Conservation (phyloP, 1,140 invertebrate species). For the Daktulosphaira vitifoliae region DNA sequence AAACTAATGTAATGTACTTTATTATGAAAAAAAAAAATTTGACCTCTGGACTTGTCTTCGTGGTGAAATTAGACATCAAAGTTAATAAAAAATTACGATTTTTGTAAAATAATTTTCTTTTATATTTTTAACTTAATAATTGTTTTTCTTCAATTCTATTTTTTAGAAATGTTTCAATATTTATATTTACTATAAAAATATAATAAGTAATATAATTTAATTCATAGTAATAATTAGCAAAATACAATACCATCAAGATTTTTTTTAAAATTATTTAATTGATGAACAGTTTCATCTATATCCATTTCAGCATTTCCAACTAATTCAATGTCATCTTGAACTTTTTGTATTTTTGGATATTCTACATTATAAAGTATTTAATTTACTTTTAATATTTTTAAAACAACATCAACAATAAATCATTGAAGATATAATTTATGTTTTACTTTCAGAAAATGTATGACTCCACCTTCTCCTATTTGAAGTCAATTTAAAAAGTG, state of each 20-base stretch:
- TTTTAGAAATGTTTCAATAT: neutral
- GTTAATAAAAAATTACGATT: no score
- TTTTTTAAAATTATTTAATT: neutral
- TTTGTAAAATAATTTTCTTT: no score
- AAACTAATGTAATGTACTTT: no score
- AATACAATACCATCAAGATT: neutral
- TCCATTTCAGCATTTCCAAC: neutral
- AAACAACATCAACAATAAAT: neutral
- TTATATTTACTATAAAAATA: neutral
- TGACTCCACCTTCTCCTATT: conserved; percentile 96
- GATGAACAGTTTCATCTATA: neutral
- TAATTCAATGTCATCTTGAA: neutral
- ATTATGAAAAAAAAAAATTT: no score
- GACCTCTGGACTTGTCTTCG: no score
- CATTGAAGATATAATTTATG: neutral
- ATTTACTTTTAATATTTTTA: no score
- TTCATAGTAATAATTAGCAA: no score
- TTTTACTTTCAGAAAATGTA: conserved; percentile 87
- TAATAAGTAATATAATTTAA: neutral
- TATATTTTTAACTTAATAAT: no score
- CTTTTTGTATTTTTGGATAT: neutral
- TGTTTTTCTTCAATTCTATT: conserved; percentile 19
- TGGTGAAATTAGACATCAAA: no score
- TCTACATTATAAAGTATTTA: conserved; percentile 8
- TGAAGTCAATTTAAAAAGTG: conserved; percentile 92